Percentiles rank a stretch among this genome's conserved stretches.
phyloP scores from a whole-genome alignment of 2,113 vertebrate species.

The Myotis lucifugus region DNA sequence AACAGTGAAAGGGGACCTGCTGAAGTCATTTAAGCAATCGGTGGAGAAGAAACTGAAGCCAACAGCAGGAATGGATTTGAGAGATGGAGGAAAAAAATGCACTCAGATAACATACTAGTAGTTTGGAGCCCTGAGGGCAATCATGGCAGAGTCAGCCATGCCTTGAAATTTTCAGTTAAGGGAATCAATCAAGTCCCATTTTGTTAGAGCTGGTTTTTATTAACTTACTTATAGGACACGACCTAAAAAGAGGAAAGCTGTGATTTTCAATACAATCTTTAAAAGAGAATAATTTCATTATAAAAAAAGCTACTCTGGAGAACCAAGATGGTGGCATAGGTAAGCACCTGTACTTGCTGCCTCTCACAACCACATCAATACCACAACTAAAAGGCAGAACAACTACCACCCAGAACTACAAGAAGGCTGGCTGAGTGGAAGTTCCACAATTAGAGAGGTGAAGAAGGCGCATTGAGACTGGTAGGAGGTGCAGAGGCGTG shows the following conservation, averaged over 20 bases:
- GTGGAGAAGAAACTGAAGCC: not conserved
- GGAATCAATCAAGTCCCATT: not conserved
- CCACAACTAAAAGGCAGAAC: too few relatives aligned
- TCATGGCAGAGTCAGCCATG: not conserved
- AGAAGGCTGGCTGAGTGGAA: too few relatives aligned
- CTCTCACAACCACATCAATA: too few relatives aligned
- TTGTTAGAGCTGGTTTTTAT: not conserved
- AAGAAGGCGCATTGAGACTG: too few relatives aligned
- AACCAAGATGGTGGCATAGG: too few relatives aligned
- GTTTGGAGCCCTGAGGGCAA: not conserved
- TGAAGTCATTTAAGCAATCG: not conserved
- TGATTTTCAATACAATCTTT: not conserved
- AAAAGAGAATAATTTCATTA: not conserved
- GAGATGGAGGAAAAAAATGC: not conserved
- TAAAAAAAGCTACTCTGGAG: too few relatives aligned
- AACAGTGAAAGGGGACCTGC: not conserved
- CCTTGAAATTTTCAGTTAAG: slow-evolving; percentile 18
- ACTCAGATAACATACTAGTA: not conserved
- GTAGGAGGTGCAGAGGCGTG: too few relatives aligned
- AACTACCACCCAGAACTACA: too few relatives aligned
- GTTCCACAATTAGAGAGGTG: too few relatives aligned
- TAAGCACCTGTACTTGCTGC: too few relatives aligned
- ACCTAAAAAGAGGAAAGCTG: not conserved
- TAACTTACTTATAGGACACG: not conserved
- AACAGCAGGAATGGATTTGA: not conserved